phyloP scores from a whole-genome alignment of 2,797 vertebrate genomes.

The Echiichthys vipera region DNA sequence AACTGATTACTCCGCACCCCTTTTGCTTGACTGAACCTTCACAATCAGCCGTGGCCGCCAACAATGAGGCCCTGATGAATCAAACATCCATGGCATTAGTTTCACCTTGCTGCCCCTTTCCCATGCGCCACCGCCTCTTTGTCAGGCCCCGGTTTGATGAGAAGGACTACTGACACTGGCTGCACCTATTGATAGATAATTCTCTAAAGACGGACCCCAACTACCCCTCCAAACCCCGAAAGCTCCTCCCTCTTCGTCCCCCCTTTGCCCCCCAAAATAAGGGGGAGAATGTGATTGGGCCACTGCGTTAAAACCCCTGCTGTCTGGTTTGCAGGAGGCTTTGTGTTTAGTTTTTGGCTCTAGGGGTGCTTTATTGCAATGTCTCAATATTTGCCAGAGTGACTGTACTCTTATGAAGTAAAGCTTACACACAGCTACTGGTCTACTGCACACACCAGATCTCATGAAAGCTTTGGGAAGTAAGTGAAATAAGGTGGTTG shows the following conservation, averaged over 20 bases:
- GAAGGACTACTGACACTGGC: conserved; percentile 97
- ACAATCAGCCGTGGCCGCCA: conserved; percentile 95
- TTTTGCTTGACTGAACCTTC: conserved; percentile 98
- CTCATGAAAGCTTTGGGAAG: no score
- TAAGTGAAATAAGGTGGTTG: no score
- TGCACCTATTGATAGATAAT: conserved; percentile 99
- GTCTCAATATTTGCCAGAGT: conserved; percentile 43
- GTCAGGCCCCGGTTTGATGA: conserved; percentile 96
- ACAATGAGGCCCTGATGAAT: conserved; percentile 99
- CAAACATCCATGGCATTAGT: conserved; percentile 99
- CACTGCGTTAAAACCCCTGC: conserved; percentile 38
- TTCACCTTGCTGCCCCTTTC: conserved; percentile 99
- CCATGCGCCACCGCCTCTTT: conserved; percentile 87
- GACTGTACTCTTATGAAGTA: conserved; percentile 9
- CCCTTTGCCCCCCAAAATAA: conserved; percentile 65
- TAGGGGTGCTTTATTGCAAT: conserved; percentile 2
- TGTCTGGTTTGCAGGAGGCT: conserved; percentile 52
- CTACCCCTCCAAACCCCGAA: conserved; percentile 51
- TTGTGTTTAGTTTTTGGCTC: conserved; percentile 50
- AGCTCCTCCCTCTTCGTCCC: conserved; percentile 50
- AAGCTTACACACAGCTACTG: neutral
- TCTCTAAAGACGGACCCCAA: conserved; percentile 91
- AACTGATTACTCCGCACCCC: conserved; percentile 97
- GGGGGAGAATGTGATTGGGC: conserved; percentile 56
- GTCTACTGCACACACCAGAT: no score